Evolutionary conservation across 2,113 vertebrate genomes (phyloP), one percentile per base, ranked within the genome.

Genomic region (Trichechus manatus): DNA sequence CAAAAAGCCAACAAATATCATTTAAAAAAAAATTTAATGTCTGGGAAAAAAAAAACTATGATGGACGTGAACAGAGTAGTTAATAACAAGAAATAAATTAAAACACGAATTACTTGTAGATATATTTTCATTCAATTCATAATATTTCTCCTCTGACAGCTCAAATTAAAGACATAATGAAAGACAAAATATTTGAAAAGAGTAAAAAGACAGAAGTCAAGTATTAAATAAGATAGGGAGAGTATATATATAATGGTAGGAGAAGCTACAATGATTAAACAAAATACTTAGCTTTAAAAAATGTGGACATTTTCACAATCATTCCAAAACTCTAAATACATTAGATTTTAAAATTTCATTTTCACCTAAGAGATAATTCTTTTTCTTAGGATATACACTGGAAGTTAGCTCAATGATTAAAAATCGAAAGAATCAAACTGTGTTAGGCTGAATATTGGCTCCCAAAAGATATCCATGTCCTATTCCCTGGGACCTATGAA

Each of bases 1-100:
- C 63, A 89, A 59, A 97, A 77, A 36, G 64, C 44, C 96, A 90
- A 81, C 29, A 90, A 86, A 75, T n/a, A 87, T 27, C 47, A 72
- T 89, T 72, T 33, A 78, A 59, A 94, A 91, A 93, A 88, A 78
- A 78, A 90, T 31, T 61, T 92, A 84, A 87, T 14, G 14, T 91
- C 31, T 85, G 81, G 50, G 50, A 6, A 88, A 85, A 84, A 87
- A 89, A 90, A 95, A 91, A 66, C 47, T 39, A 33, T 63, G 36
- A 61, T 61, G 29, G 47, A 56, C 29, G 79, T 93, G 33, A 92
- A n/a, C 68, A 63, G 59, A 53, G 39, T 47, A 68, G 23, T 27
- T 93, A 77, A 80, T 92, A 94, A 68, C 11, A 84, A 89, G 70
- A 23, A 64, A 66, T 68, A 80, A 68, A 77, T 39, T 53, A 95